Percentiles rank a stretch among this genome's conserved stretches.
Conservation (phyloP, 2,797 vertebrate species). For the Fistularia commersonii region DNA sequence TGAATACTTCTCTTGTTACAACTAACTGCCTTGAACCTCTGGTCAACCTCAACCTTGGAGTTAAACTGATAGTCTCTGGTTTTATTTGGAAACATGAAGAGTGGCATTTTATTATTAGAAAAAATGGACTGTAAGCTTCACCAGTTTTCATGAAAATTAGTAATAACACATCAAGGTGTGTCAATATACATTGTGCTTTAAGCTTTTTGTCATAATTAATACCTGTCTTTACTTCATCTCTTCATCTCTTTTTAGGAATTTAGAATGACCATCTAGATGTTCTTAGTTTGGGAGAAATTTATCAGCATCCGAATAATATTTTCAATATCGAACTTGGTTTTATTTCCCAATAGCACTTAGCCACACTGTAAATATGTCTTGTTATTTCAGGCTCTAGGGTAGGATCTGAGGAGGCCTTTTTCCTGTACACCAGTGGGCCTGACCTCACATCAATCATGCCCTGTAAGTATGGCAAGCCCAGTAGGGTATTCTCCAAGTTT, state of each 20-base stretch:
- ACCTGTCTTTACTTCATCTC: no score
- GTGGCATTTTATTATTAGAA: constrained; percentile 16
- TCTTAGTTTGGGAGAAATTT: no score
- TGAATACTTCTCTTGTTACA: constrained; percentile 55
- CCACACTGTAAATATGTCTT: background rate
- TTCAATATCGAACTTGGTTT: background rate
- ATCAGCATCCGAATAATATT: background rate
- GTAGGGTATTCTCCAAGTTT: constrained; percentile 83
- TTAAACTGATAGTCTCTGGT: constrained; percentile 31
- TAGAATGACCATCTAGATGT: no score
- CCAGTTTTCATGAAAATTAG: constrained; percentile 14
- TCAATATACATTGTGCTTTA: background rate
- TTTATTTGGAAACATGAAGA: constrained; percentile 18
- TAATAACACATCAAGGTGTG: constrained; percentile 30
- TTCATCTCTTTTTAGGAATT: no score
- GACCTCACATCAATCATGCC: constrained; percentile 94
- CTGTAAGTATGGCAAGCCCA: constrained; percentile 90
- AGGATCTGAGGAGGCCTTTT: constrained; percentile 88
- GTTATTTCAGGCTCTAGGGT: constrained; percentile 83
- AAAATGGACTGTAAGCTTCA: constrained; percentile 6
- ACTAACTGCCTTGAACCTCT: constrained; percentile 53
- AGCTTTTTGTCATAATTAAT: background rate
- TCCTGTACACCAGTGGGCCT: constrained; percentile 89
- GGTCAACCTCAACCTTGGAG: constrained; percentile 37
- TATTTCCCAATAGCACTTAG: background rate